Evolutionary conservation across 2,888 invertebrate genomes (phyloP), one percentile per base, ranked within the genome.

Genomic region (Nymphalis polychloros): DNA sequence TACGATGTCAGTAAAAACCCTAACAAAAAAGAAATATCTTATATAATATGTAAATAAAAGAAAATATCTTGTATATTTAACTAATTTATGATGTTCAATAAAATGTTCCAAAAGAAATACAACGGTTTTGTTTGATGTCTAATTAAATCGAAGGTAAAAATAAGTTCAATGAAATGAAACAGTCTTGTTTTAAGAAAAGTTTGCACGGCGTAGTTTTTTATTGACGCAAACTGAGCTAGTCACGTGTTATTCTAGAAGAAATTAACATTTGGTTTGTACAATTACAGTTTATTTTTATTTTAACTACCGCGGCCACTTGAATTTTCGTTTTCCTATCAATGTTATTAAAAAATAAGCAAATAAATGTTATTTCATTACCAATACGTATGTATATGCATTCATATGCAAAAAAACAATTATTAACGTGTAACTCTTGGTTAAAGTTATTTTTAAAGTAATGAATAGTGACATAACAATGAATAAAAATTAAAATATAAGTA

Each of bases 221-320:
- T 50, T 67, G 67, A 67, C 67, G 67, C 67, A 67, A 62, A 20
- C 52, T 50, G 20, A 62, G 49, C 23, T 48, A 10, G 23, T 23
- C 48, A 20, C 19, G 17, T 63, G 57, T 59, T 63, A 20, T 59
- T 63, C 63, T 59, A 57, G 48, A 49, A 49, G 53, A 63, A 59
- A n/a, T 50, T 63, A 46, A 7, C 31, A 55, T 35, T 31, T 31
- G 31, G n/a, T 16, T 55, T 52, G 20, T 16, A 52, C 4, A 13
- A 52, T 52, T 23, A 52, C 52, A 23, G 52, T 52, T 23, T 23
- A 16, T 52, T 27, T 52, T 27, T 23, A 23, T 23, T 52, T 52
- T 23, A 50, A 50, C 19, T 50, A 52, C 52, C 52, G 20, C 20
- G 52, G 16, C 16, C 4, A 27, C 23, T 27, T 16, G 41, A 20